A percentile compares a stretch with the other conserved stretches of the same genome.
phyloP scores from a whole-genome alignment of 2,888 invertebrate species.

The Arge pagana region DNA sequence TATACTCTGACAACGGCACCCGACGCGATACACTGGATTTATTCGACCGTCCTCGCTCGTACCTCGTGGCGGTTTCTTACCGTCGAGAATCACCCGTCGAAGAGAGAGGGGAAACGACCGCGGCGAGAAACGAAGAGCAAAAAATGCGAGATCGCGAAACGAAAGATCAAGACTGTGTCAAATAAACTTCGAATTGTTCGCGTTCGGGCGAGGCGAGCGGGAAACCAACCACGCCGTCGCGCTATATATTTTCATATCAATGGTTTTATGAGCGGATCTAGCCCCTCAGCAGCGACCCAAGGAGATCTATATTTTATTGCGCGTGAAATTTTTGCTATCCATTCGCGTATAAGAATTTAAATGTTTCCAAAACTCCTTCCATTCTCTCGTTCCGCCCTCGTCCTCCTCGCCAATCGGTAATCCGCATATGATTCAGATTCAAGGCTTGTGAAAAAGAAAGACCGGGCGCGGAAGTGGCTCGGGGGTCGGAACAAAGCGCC shows the following conservation, averaged over 20 bases:
- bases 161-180: slow-evolving; percentile 13
- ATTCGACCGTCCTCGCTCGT: slow-evolving; percentile 36
- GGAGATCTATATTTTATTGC: slow-evolving; percentile 59
- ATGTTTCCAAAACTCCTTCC: slow-evolving; percentile 57
- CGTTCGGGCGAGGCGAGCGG: too few species aligned
- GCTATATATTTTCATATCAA: slow-evolving; percentile 57
- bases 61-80: slow-evolving; percentile 43
- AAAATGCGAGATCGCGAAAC: slow-evolving; percentile 25
- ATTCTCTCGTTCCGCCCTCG: too few species aligned
- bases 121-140: too few species aligned
- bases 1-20: too few species aligned
- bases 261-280: slow-evolving; percentile 57
- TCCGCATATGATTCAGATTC: slow-evolving; percentile 54
- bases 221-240: slow-evolving; percentile 13
- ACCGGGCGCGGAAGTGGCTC: slow-evolving; percentile 23
- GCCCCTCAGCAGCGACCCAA: slow-evolving; percentile 42
- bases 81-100: too few species aligned
- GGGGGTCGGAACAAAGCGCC: slow-evolving; percentile 34
- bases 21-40: too few species aligned
- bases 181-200: slow-evolving; percentile 12
- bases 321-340: slow-evolving; percentile 60
- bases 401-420: slow-evolving; percentile 39
- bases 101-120: too few species aligned
- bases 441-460: slow-evolving; percentile 37
- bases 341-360: slow-evolving; percentile 60